phyloP scores from a whole-genome alignment of 2,113 vertebrate genomes.

The Elephas maximus region DNA sequence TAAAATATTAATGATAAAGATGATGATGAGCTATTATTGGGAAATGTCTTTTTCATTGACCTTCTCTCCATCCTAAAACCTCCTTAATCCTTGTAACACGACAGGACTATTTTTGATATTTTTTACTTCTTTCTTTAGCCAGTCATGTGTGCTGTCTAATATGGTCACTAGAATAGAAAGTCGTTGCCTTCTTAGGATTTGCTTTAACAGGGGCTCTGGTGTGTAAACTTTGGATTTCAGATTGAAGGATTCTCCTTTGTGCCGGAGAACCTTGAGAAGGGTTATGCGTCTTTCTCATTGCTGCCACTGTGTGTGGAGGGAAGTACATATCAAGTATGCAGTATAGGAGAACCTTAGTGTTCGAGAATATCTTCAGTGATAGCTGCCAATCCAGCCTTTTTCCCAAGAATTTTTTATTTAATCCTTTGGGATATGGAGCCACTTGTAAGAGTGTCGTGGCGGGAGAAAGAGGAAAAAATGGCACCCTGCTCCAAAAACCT shows the following conservation, averaged over 20 bases:
- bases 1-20: constrained; percentile 59
- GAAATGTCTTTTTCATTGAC: constrained; percentile 36
- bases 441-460: neutral
- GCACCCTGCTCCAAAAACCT: neutral
- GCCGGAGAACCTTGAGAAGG: constrained; percentile 4
- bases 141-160: neutral
- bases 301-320: neutral
- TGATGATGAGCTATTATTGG: neutral
- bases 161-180: constrained; percentile 48
- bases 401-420: constrained; percentile 32
- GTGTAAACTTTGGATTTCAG: neutral
- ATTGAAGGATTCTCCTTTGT: neutral
- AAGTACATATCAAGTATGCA: constrained; percentile 49
- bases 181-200: constrained; percentile 1
- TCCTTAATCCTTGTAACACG: constrained; percentile 6
- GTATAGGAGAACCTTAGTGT: neutral
- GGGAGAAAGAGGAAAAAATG: neutral
- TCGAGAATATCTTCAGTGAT: constrained; percentile 45
- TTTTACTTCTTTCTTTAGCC: constrained; percentile 54
- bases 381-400: constrained; percentile 31
- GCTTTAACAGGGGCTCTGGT: neutral
- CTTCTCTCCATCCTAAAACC: neutral
- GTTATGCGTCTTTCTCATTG: constrained; percentile 28
- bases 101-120: constrained; percentile 58
- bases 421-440: constrained; percentile 3